Evolutionary conservation across 2,888 invertebrate species (phyloP).

Genomic region (Terebella lapidaria): DNA sequence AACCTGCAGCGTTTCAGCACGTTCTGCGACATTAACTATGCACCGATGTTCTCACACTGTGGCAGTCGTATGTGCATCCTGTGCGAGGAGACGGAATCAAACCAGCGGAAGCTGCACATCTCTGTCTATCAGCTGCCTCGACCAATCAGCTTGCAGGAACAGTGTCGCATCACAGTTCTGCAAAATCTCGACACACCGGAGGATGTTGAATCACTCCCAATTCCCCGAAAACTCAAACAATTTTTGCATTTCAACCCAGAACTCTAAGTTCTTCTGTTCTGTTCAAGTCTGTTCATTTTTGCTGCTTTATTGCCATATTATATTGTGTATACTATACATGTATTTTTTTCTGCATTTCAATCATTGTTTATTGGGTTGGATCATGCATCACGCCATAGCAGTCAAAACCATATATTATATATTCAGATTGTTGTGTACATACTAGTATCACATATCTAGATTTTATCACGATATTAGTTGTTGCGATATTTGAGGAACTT

Average conservation of each 20-base stretch:
- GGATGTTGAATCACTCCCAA: slow-evolving; percentile 14
- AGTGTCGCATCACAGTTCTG: slow-evolving; percentile 24
- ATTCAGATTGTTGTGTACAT: no score
- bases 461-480: no score
- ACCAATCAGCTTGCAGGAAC: slow-evolving; percentile 19
- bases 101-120: slow-evolving; percentile 14
- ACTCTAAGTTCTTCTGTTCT: background rate
- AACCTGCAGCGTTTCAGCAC: slow-evolving; percentile 23
- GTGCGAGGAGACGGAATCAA: slow-evolving; percentile 15
- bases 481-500: no score
- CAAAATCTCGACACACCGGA: slow-evolving; percentile 11
- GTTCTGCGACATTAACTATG: slow-evolving; percentile 24
- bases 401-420: no score
- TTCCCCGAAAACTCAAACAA: slow-evolving; percentile 15
- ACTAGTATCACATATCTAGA: no score
- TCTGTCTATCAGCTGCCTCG: slow-evolving; percentile 26
- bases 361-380: no score
- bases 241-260: slow-evolving; percentile 19
- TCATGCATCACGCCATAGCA: no score
- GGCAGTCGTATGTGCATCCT: slow-evolving; percentile 26
- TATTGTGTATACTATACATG: no score
- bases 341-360: no score
- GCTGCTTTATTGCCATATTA: no score
- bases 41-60: slow-evolving; percentile 25
- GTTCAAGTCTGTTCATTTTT: no score